Percentiles rank a stretch among this genome's conserved stretches.
Evolutionary conservation across 1,140 invertebrate genomes (phyloP).

Genomic region (Adelges cooleyi): DNA sequence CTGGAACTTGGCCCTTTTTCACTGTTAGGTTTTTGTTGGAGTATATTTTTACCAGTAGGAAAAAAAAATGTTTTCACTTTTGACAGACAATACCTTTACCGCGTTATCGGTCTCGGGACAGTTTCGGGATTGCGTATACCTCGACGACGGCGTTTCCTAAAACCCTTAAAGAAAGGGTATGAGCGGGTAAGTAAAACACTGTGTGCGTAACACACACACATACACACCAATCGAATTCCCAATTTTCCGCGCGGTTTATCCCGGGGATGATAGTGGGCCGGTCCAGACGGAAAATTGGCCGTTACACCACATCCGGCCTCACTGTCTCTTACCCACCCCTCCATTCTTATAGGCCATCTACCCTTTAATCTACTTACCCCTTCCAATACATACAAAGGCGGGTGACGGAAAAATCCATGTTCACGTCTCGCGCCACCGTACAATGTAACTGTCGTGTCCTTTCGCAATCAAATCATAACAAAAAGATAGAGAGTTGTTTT

Average conservation of each 20-base stretch:
- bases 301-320: conserved; percentile 14
- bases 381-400: background rate
- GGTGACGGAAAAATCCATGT: background rate
- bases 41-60: background rate
- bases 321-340: background rate
- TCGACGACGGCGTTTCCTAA: no score
- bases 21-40: no score
- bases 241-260: conserved; percentile 28
- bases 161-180: no score
- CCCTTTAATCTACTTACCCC: no score
- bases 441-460: no score
- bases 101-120: conserved; percentile 27
- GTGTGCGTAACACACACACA: background rate
- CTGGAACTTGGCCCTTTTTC: no score
- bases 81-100: conserved; percentile 19
- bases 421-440: background rate
- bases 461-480: no score
- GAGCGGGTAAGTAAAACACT: background rate
- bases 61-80: conserved; percentile 18
- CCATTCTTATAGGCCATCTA: background rate
- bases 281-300: conserved; percentile 27
- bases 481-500: no score
- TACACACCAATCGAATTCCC: conserved; percentile 23
- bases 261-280: conserved; percentile 19
- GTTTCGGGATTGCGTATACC: conserved; percentile 13